Evolutionary conservation across 2,888 invertebrate genomes (phyloP), one percentile per base, ranked within the genome.

Genomic region (Pyrrhia umbra): DNA sequence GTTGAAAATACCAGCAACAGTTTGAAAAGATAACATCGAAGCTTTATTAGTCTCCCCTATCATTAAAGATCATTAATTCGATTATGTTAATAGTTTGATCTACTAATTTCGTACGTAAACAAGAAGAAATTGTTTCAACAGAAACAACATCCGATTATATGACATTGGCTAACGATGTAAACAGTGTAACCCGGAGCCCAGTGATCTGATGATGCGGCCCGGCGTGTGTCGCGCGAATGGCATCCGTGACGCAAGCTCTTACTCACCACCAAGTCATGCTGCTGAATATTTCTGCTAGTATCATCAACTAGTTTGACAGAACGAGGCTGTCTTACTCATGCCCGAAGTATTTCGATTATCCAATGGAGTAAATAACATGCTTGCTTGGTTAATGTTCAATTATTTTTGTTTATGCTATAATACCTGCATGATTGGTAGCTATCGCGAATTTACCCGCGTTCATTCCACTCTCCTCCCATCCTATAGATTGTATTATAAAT

Each of bases 121-220:
- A n/a, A n/a, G n/a, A 16, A 58, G 8, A 21, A 58, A 67, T 23
- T 8, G 8, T 8, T 21, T 21, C 13, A 62, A 30, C 18, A 25
- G 47, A 23, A 63, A 39, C 15, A 49, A 30, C 6, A 6, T 46
- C 15, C 13, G 4, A 52, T 58, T 30, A 42, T 21, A 50, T 62
- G 55, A 56, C 56, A 63, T 20, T 56, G 74, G 74, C 73, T 74
- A 63, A 46, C 37, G 39, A 73, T 65, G 77, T 73, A 79, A 67
- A 73, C 77, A 70, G 43, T 60, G 61, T 70, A 60, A 70, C 52
- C 52, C 51, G 84, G 84, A 57, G 74, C 82, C 81, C 84, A 84
- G 82, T 73, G 76, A 76, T 75, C 45, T 60, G 52, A 62, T 75
- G 72, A 79, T 75, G 27, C 55, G 60, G 68, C 43, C 63, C 49